A percentile compares a stretch with the other conserved stretches of the same genome.
Conservation (phyloP, 1,140 invertebrate species). For the Venturia canescens region DNA sequence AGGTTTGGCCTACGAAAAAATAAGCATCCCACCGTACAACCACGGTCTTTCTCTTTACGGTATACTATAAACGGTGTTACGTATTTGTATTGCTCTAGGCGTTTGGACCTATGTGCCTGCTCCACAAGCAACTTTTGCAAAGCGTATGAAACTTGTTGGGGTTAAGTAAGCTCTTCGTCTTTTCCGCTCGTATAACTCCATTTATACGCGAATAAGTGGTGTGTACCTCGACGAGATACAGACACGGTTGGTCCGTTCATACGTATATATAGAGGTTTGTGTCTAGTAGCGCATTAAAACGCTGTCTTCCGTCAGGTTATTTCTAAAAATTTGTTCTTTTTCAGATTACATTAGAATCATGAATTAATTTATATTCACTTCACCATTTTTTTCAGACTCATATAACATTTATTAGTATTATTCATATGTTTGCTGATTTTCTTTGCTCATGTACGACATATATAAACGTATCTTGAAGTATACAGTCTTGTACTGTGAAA, state of each 20-base stretch:
- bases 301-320: no score
- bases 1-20: no score
- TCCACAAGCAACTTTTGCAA: conserved; percentile 14
- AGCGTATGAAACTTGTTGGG: conserved; percentile 21
- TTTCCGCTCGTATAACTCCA: conserved; percentile 42
- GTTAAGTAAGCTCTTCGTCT: conserved; percentile 47
- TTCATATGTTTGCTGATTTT: no score
- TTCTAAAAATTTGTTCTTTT: no score
- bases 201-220: conserved; percentile 36
- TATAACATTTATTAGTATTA: no score
- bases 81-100: conserved; percentile 31
- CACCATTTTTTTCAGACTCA: no score
- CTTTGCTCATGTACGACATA: no score
- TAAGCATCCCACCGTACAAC: not conserved
- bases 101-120: conserved; percentile 2
- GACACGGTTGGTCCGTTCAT: not conserved
- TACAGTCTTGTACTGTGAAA: no score
- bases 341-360: no score
- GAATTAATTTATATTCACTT: no score
- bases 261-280: not conserved
- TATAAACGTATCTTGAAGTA: no score
- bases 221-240: not conserved
- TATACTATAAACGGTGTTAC: conserved; percentile 20
- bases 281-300: no score
- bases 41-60: not conserved